Evolutionary conservation across 2,888 invertebrate species (phyloP), one percentile per base, ranked within the genome.

Genomic region (Sarcophaga caerulescens): DNA sequence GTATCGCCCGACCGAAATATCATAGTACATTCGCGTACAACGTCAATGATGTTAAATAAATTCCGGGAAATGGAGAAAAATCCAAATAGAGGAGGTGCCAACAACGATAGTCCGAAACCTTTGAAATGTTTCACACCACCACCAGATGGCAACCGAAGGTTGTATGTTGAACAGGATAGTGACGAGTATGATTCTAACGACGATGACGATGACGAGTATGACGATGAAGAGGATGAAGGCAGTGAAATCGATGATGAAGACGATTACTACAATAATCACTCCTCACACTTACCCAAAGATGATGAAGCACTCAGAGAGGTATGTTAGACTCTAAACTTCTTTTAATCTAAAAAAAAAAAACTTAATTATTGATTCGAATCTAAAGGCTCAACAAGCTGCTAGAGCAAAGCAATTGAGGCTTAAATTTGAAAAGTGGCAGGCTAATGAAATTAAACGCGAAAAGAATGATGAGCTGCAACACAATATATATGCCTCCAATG

Each of bases 71-170:
- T 98, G 95, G 98, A 98, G 93, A 96, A 96, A 89, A 73, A 52
- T 44, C 78, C 68, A 47, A 93, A 94, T 17, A 94, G 94, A 19
- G 92, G 94, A 19, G 92, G 95, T 19, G 65, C 47, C 17, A 83
- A 83, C 5, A n/a, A 82, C 14, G 62, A 47, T 12, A 95, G 96
- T 14, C 97, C 96, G 0, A 97, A 97, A 91, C 98, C 98, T 0
- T 93, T 98, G 85, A 98, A 98, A 92, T 94, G 97, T 83, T 98
- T 98, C 93, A 98, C 98, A 0, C 98, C 98, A 2, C 98, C 98
- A 0, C 97, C 97, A 19, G 97, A 97, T 88, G 94, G 94, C 5
- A 94, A 94, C 21, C 93, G 91, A 6, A 85, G 89, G 1, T 21
- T 88, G 17, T 88, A 87, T 70, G 94, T 93, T 14, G 93, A 94